These are phyloP conservation scores for Papio anubis DNA, from an alignment of 2,113 vertebrate species.

Conservation along the genomic window DNA sequence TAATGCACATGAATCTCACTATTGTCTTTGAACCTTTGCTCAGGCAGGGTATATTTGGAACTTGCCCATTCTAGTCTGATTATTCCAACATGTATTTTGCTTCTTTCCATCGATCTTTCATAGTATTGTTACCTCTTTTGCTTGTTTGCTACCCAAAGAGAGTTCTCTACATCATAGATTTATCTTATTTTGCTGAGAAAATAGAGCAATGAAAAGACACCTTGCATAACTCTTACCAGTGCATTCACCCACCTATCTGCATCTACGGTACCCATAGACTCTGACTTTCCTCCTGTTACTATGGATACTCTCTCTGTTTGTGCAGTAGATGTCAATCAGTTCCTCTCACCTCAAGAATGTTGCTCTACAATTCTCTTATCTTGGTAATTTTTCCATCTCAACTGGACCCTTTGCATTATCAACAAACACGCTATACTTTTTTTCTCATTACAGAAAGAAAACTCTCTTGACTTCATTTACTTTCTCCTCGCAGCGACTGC, in stretches of 20 bases:
- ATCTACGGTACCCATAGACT: accelerated
- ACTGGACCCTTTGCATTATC: background rate
- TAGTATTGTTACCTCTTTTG: background rate
- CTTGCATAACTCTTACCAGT: background rate
- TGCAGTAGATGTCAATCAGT: background rate
- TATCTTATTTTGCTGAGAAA: background rate
- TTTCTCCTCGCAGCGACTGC: background rate
- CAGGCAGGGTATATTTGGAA: background rate
- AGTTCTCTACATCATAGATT: background rate
- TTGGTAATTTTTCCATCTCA: background rate
- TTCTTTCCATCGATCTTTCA: background rate
- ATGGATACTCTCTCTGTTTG: background rate
- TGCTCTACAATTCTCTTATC: background rate
- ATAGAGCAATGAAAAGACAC: background rate
- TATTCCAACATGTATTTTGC: background rate
- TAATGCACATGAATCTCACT: background rate
- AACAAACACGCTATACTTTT: background rate
- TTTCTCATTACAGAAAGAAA: background rate
- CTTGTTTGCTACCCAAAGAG: background rate
- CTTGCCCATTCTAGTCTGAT: background rate
- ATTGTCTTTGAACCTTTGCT: background rate
- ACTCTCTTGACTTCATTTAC: background rate
- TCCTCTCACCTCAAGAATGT: background rate
- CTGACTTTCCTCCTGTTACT: background rate
- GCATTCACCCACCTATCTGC: background rate